Conservation (phyloP, 1,140 invertebrate species). For the Colletes gigas region DNA sequence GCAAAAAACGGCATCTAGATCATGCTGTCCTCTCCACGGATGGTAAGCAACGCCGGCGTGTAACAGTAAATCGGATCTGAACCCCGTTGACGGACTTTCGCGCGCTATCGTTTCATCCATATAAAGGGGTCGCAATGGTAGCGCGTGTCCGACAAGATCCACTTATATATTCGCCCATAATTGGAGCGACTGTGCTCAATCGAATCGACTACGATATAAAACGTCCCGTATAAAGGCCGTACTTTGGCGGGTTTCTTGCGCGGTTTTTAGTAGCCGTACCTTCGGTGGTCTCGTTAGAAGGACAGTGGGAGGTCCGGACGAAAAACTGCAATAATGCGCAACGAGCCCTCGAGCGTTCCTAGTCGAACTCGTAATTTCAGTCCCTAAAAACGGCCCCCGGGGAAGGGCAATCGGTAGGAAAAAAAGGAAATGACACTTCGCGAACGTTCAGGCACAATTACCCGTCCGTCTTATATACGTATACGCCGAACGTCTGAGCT, state of each 20-base stretch:
- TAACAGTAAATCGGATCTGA: slow-evolving; percentile 32
- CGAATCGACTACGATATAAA: slow-evolving; percentile 60
- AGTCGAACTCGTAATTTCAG: slow-evolving; percentile 22
- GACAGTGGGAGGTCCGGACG: slow-evolving; percentile 62
- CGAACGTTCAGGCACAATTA: background rate
- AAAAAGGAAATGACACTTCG: background rate
- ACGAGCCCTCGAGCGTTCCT: slow-evolving; percentile 33
- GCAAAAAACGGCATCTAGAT: slow-evolving; percentile 22
- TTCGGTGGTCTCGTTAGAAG: slow-evolving; percentile 66
- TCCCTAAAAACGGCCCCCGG: background rate
- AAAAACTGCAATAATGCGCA: slow-evolving; percentile 48
- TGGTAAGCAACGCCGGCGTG: slow-evolving; percentile 23
- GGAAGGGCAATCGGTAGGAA: background rate
- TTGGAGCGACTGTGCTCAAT: slow-evolving; percentile 53
- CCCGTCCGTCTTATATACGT: background rate
- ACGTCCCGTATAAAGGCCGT: slow-evolving; percentile 61
- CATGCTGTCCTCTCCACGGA: slow-evolving; percentile 20
- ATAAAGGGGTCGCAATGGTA: slow-evolving; percentile 53
- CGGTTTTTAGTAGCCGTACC: slow-evolving; percentile 54
- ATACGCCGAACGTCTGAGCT: background rate
- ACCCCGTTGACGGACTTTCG: slow-evolving; percentile 29
- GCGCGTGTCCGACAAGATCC: slow-evolving; percentile 18
- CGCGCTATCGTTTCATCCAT: slow-evolving; percentile 40
- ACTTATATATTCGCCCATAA: slow-evolving; percentile 65
- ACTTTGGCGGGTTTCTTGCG: slow-evolving; percentile 62